These are phyloP conservation scores for Clangula hyemalis DNA, from an alignment of 2,797 vertebrate species.

Conservation along the genomic window DNA sequence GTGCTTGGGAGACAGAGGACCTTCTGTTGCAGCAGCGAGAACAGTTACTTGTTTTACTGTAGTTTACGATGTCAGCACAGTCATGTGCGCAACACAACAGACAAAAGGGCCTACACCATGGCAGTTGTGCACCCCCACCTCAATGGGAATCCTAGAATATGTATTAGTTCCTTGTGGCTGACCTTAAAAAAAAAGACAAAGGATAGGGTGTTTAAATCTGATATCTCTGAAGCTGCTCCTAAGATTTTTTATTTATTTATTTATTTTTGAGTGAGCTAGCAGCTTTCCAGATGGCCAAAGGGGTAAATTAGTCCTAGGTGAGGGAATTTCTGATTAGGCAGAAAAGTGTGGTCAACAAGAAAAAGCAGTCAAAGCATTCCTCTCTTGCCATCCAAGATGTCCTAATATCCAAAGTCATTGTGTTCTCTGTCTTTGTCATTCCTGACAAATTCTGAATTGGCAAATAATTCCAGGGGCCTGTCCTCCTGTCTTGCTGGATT, in stretches of 20 bases:
- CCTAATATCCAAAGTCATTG: neutral
- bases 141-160: neutral
- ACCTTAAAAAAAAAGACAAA: neutral
- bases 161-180: neutral
- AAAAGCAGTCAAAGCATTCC: neutral
- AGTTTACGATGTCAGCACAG: neutral
- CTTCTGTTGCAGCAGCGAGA: slow-evolving; percentile 12
- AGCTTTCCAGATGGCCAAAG: neutral
- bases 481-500: neutral
- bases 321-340: neutral
- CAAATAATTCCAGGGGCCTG: neutral
- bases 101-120: neutral
- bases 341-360: neutral
- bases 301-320: neutral
- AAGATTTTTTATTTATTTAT: neutral
- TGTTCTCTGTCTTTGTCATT: neutral
- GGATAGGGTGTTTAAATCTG: neutral
- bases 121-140: neutral
- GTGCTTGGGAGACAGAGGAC: slow-evolving; percentile 2
- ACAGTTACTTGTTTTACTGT: neutral
- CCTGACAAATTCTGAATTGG: neutral
- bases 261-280: neutral
- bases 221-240: neutral
- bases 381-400: neutral
- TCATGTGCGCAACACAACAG: neutral